Evolutionary conservation across 2,888 invertebrate genomes (phyloP).

Genomic region (Sminthurinus aureus): DNA sequence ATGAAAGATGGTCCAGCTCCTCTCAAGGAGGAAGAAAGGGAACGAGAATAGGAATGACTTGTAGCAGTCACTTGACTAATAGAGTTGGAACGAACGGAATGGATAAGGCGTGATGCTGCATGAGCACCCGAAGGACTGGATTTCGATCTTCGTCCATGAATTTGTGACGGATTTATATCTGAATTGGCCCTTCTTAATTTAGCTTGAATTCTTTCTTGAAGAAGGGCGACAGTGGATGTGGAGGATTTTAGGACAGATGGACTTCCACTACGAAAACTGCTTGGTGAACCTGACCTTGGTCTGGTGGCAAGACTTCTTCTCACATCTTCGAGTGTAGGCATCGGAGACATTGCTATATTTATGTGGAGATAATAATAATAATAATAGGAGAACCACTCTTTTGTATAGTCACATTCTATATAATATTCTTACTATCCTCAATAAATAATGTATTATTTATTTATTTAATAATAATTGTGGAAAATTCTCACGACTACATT

Average conservation of each 20-base stretch:
- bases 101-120: conserved; percentile 50
- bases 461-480: too few relatives aligned
- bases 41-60: background rate
- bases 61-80: conserved; percentile 44
- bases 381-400: background rate
- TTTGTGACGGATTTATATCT: conserved; percentile 45
- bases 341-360: conserved; percentile 43
- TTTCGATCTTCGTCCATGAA: conserved; percentile 38
- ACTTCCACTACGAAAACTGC: conserved; percentile 54
- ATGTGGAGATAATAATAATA: background rate
- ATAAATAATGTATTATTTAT: too few relatives aligned
- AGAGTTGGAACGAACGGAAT: conserved; percentile 46
- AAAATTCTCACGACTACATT: too few relatives aligned
- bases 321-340: conserved; percentile 57
- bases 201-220: conserved; percentile 57
- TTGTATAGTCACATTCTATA: background rate
- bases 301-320: conserved; percentile 46
- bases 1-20: conserved; percentile 35
- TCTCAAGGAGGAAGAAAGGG: too few relatives aligned
- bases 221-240: conserved; percentile 51
- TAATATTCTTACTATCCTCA: background rate
- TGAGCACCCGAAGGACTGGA: conserved; percentile 20
- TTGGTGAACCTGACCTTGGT: conserved; percentile 51
- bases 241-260: conserved; percentile 53
- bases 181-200: conserved; percentile 56